phyloP scores from a whole-genome alignment of 2,797 vertebrate species.

The Galago senegalensis region DNA sequence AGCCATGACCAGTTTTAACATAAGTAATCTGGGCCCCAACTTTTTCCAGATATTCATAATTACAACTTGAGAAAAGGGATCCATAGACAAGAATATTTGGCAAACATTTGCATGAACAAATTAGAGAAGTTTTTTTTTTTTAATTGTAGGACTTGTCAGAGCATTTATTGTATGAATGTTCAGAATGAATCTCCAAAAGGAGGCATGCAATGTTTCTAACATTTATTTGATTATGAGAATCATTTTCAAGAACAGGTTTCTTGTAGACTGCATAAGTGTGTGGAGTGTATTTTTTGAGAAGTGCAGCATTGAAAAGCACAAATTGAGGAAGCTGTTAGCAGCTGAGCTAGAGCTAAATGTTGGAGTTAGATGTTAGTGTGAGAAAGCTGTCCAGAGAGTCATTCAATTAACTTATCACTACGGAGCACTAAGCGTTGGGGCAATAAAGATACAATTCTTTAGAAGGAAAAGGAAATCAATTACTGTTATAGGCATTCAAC shows the following conservation, averaged over 20 bases:
- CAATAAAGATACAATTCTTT: background rate
- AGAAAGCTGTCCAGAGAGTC: background rate
- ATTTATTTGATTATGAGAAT: background rate
- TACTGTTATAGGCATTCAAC: background rate
- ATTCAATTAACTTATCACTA: background rate
- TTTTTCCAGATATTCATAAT: background rate
- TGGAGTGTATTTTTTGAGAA: background rate
- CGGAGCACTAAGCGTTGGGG: background rate
- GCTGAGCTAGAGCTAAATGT: background rate
- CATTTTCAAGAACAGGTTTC: background rate
- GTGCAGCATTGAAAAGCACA: background rate
- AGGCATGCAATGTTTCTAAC: background rate
- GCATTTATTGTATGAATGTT: background rate
- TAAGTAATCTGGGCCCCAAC: background rate
- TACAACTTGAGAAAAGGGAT: background rate
- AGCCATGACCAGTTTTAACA: background rate
- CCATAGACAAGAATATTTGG: background rate
- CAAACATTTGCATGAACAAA: background rate
- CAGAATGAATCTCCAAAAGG: background rate
- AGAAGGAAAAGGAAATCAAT: background rate
- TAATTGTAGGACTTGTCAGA: background rate
- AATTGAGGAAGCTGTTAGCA: background rate
- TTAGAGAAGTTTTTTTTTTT: background rate
- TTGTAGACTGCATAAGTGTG: background rate
- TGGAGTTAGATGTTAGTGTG: background rate